phyloP scores from a whole-genome alignment of 2,888 invertebrate genomes.

The Hypena proboscidalis region DNA sequence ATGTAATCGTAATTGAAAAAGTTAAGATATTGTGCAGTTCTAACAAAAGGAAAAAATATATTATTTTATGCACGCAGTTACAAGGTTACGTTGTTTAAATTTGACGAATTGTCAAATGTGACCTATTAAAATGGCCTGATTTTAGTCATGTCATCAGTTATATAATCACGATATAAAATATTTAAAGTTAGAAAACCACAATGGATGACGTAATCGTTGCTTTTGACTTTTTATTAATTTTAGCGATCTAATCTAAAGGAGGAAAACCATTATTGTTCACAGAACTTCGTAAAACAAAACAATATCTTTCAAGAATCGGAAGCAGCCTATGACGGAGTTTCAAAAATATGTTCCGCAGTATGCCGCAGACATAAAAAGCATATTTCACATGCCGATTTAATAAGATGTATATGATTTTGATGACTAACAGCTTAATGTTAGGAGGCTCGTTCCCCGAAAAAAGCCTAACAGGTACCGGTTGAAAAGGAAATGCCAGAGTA shows the following conservation, averaged over 20 bases:
- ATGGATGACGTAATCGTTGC: no score
- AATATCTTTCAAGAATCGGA: neutral
- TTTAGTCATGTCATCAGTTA: no score
- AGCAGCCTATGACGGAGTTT: conserved; percentile 8
- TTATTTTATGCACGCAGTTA: no score
- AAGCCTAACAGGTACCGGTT: conserved; percentile 52
- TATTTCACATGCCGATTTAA: conserved; percentile 43
- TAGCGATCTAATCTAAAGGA: conserved; percentile 15
- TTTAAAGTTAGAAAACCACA: no score
- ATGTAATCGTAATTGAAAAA: no score
- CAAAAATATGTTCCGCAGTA: conserved; percentile 12
- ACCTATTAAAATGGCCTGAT: no score
- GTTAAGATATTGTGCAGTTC: no score
- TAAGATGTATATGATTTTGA: conserved; percentile 56
- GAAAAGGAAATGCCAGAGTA: conserved; percentile 64
- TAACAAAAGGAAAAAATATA: no score
- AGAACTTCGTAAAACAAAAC: conserved; percentile 19
- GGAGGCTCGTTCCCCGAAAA: conserved; percentile 61
- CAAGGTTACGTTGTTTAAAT: no score
- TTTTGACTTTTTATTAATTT: no score
- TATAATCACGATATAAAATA: no score
- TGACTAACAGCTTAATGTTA: conserved; percentile 65
- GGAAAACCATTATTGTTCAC: conserved; percentile 38
- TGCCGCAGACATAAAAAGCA: conserved; percentile 26
- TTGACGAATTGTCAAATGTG: no score